Evolutionary conservation across 1,140 invertebrate species (phyloP), one percentile per base, ranked within the genome.

Genomic region (Telenomus remus): DNA sequence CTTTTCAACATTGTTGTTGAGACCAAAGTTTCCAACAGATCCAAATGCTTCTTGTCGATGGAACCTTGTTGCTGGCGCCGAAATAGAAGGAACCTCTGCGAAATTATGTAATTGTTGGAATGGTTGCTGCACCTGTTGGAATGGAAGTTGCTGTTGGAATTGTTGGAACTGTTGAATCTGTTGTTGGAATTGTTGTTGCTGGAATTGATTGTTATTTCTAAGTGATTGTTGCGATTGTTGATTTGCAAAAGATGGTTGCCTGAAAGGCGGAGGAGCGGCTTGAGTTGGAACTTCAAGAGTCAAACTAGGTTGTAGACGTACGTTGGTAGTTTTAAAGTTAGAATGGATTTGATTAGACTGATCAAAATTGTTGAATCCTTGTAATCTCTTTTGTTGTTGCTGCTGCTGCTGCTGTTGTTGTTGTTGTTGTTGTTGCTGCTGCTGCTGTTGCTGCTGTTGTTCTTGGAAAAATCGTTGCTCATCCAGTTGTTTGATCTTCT

Each of bases 1-100:
- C 27, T 85, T 84, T 14, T 88, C 84, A 3, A 43, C 79, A 54
- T 90, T 91, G 35, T 91, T 79, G 2, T 90, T 91, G 35, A 91
- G 79, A 1, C 91, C 91, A 53, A 91, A 91, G 57, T 92, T 91
- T 16, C 90, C 91, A 2, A 86, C 75, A 0, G 85, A 74, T n/a
- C 76, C 82, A 46, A 85, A 85, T 0, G 81, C 84, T 82, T 91
- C 82, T 82, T 79, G 89, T 61, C 75, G 88, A 76, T 88, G 90
- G 85, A 84, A 91, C 83, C 89, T 85, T 79, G 88, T 60, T 71
- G 83, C 14, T 79, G 87, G 51, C 76, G 89, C 51, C 35, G 85
- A 83, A 1, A 88, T 76, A 4, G 87, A 84, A 55, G 89, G 87
- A 19, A 85, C 84, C 8, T 86, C 86, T 73, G 78, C 87, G 79